Evolutionary conservation across 2,888 invertebrate species (phyloP).

Genomic region (Andrena bucephala): DNA sequence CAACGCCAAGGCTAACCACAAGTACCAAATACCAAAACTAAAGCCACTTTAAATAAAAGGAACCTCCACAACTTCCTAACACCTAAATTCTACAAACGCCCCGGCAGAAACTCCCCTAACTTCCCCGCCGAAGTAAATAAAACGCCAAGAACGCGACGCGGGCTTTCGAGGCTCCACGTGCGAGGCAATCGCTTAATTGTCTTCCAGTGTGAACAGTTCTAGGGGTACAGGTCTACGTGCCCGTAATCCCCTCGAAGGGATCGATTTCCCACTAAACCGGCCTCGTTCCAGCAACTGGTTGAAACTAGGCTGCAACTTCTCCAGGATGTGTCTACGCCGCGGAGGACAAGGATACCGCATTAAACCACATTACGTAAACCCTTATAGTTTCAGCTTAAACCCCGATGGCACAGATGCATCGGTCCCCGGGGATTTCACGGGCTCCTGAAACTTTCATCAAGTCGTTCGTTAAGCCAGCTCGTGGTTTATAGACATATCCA

Average conservation of each 20-base stretch:
- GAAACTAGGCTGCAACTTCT: slow-evolving; percentile 66
- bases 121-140: not conserved
- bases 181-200: slow-evolving; percentile 36
- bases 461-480: slow-evolving; percentile 70
- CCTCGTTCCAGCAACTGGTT: slow-evolving; percentile 36
- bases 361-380: slow-evolving; percentile 74
- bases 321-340: slow-evolving; percentile 48
- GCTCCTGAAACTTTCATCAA: slow-evolving; percentile 69
- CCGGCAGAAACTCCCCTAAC: not conserved
- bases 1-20: no score
- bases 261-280: slow-evolving; percentile 68
- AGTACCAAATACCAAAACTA: no score
- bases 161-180: not conserved
- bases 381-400: slow-evolving; percentile 71
- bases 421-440: slow-evolving; percentile 65
- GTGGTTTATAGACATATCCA: slow-evolving; percentile 64
- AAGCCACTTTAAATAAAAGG: no score
- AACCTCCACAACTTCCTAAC: no score
- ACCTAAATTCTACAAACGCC: not conserved
- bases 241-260: slow-evolving; percentile 64
- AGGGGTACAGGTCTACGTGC: slow-evolving; percentile 22
- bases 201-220: not conserved
- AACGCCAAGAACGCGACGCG: not conserved
- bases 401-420: slow-evolving; percentile 67
- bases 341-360: slow-evolving; percentile 72